phyloP scores from a whole-genome alignment of 2,888 invertebrate species.

The Ornithoptera priamus region DNA sequence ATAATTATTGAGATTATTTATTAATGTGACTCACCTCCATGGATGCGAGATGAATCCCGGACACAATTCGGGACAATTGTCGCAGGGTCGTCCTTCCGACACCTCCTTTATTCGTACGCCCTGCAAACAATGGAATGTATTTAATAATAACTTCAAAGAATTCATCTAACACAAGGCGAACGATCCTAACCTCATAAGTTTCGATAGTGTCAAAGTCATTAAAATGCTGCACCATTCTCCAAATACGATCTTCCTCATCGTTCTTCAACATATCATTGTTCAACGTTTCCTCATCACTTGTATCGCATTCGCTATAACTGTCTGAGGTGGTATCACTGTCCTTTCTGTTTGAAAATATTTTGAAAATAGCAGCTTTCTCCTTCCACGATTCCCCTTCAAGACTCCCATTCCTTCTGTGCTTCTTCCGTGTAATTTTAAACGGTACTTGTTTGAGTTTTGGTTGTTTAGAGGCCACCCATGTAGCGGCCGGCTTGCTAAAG shows the following conservation, averaged over 20 bases:
- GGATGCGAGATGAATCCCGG: slow-evolving; percentile 90
- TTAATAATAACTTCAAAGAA: not conserved
- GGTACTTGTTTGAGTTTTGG: slow-evolving; percentile 70
- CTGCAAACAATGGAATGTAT: slow-evolving; percentile 77
- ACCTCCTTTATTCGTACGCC: slow-evolving; percentile 92
- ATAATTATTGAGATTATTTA: too few species aligned
- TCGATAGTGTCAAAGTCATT: slow-evolving; percentile 41
- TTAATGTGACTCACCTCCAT: slow-evolving; percentile 87
- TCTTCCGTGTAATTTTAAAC: slow-evolving; percentile 68
- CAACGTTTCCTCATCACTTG: slow-evolving; percentile 39
- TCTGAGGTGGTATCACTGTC: slow-evolving; percentile 70
- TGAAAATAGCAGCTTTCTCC: slow-evolving; percentile 64
- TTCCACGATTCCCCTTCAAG: slow-evolving; percentile 63
- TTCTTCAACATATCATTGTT: slow-evolving; percentile 25
- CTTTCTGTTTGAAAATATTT: slow-evolving; percentile 59
- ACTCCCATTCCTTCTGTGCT: slow-evolving; percentile 44
- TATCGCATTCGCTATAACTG: slow-evolving; percentile 73
- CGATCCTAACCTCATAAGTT: slow-evolving; percentile 26
- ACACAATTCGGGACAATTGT: slow-evolving; percentile 89
- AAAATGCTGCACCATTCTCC: slow-evolving; percentile 42
- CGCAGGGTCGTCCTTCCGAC: slow-evolving; percentile 92
- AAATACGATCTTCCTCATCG: slow-evolving; percentile 35
- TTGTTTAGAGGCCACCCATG: slow-evolving; percentile 48
- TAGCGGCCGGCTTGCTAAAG: slow-evolving; percentile 45
- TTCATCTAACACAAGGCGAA: not conserved